phyloP scores from a whole-genome alignment of 92 coral and sea anemone genomes.

The Epizoanthus stellaris region DNA sequence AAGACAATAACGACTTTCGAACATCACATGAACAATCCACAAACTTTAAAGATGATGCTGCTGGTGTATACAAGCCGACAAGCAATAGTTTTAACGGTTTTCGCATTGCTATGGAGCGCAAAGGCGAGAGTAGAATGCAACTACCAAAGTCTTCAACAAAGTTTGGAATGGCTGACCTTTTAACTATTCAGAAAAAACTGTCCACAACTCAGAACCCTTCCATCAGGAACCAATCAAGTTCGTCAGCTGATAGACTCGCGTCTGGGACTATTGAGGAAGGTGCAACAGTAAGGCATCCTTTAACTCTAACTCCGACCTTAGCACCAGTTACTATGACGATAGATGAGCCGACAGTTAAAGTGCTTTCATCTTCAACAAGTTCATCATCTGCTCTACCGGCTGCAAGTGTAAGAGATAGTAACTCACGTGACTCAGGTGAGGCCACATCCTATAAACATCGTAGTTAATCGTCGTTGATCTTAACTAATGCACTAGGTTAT shows the following conservation, averaged over 20 bases:
- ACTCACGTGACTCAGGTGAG: conserved; percentile 15
- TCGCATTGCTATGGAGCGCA: background rate
- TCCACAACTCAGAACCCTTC: background rate
- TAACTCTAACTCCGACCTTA: background rate
- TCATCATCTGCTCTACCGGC: background rate
- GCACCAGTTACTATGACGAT: background rate
- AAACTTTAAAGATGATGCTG: background rate
- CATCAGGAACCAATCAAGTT: background rate
- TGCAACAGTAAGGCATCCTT: background rate
- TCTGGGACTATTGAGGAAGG: background rate
- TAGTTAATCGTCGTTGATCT: too few species aligned
- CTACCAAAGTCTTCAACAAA: background rate
- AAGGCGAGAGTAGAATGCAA: background rate
- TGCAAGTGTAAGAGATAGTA: background rate
- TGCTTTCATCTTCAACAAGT: too few species aligned
- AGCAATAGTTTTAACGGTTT: background rate
- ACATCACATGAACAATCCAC: background rate
- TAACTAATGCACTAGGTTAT: too few species aligned
- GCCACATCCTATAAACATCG: too few species aligned
- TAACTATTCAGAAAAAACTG: background rate
- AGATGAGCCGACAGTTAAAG: background rate
- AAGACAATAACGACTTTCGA: background rate
- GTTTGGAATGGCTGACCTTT: background rate
- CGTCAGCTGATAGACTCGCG: background rate
- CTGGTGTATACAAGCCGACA: background rate